Base-by-base conservation (phyloP, 2,888 invertebrate species). In the Parnassius mnemosyne region DNA sequence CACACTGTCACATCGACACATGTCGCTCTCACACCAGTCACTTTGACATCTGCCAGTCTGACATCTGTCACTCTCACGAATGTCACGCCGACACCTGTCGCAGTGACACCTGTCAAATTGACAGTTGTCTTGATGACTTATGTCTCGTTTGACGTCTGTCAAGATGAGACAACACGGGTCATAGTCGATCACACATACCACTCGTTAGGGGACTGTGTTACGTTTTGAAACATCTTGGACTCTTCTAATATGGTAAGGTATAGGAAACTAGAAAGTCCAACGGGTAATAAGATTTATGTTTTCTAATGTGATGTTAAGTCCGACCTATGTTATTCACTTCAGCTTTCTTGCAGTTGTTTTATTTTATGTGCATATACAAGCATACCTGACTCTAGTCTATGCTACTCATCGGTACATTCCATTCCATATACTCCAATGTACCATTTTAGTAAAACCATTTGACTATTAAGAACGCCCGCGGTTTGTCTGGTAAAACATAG, bases 371-470 rank as follows among this genome's bases (percentile, higher is more conserved):
- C 43, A 43, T 43, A 13, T 34, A 34, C 7, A 34, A 34, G 34
- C 34, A 34, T 34, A 49, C 5, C 13, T 13, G 47, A 11, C 16
- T 47, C 47, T 47, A 25, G n/a, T 13, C 47, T 47, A 7, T 13
- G 47, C 47, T 43, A 10, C 3, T 16, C 43, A 51, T 49, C 42
- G 55, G 60, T 60, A 34, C 60, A 60, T 60, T 55, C 50, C 60
- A 60, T 60, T 60, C 60, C 60, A 60, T 43, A 51, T 44, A 13
- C 46, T 51, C 9, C n/a, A 42, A 55, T 60, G 54, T 54, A 51
- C 60, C 55, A 7, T 44, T n/a, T 42, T 34, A 53, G 5, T 41
- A 13, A 20, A 16, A 43, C 12, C 12, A 1, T 47, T 20, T 49
- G 11, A 12, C 25, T 51, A 12, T 51, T 25, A 20, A 12, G 9